A percentile compares a stretch with the other conserved stretches of the same genome.
Evolutionary conservation across 2,888 invertebrate genomes (phyloP).

Genomic region (Drosophila diplacantha): DNA sequence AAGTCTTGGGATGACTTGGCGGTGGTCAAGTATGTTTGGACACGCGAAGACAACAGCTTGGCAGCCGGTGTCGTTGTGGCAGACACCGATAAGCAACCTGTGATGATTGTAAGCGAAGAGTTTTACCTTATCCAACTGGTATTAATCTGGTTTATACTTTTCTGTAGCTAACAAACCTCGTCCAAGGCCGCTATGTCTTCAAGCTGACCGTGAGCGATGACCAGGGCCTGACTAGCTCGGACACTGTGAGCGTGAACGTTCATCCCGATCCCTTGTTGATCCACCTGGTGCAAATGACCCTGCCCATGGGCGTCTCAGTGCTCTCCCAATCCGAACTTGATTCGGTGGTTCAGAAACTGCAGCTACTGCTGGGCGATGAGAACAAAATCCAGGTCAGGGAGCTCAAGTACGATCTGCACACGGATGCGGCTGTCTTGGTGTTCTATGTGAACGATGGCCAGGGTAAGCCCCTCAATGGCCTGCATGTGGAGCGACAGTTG

Average conservation of each 20-base stretch:
- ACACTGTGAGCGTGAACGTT: constrained; percentile 90
- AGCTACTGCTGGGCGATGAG: constrained; percentile 87
- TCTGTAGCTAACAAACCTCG: constrained; percentile 86
- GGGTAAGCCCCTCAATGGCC: constrained; percentile 79
- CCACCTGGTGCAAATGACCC: constrained; percentile 88
- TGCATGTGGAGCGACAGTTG: constrained; percentile 83
- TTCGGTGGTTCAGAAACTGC: constrained; percentile 84
- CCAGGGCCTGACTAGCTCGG: constrained; percentile 89
- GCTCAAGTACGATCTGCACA: constrained; percentile 81
- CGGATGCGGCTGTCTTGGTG: constrained; percentile 82
- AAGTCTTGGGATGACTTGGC: constrained; percentile 91
- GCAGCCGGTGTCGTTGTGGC: constrained; percentile 91
- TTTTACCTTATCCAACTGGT: neutral
- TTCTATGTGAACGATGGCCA: constrained; percentile 81
- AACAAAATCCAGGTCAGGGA: constrained; percentile 82
- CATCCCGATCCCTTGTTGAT: constrained; percentile 86
- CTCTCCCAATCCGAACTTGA: constrained; percentile 82
- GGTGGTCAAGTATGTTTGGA: constrained; percentile 91
- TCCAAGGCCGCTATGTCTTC: constrained; percentile 92
- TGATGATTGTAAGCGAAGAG: constrained; percentile 82
- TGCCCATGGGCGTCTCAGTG: constrained; percentile 85
- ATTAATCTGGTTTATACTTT: neutral
- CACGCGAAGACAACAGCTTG: constrained; percentile 85
- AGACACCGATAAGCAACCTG: constrained; percentile 85
- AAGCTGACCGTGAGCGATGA: constrained; percentile 93